Base-by-base conservation (phyloP, 2,113 vertebrate species). In the Caranx melampygus region DNA sequence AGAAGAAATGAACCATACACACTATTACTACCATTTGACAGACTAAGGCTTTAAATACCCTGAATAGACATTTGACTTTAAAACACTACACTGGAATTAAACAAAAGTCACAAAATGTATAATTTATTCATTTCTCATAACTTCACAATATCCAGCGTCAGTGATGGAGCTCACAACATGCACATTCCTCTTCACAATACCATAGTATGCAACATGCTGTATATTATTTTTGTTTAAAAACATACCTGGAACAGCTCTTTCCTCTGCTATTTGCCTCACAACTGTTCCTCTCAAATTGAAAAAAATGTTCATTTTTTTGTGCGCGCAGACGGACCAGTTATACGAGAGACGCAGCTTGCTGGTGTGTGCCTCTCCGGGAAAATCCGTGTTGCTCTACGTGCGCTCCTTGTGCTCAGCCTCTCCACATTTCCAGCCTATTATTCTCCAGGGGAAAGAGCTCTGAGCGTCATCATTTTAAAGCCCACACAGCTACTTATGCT, bases 221-320 rank as follows among this genome's bases (percentile, higher is more conserved):
- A 12, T 52, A 6, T n/a, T 55, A 26, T 16, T 12, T 14, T 13
- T 21, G n/a, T 26, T 12, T 42, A 34, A 14, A 78, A 68, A 88
- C 83, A 61, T 92, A 93, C 92, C 92, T 93, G 86, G 3, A 63
- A 78, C 69, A 58, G 80, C 45, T 91, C 85, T 91, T 33, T 93
- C 89, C 33, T 93, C 91, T 69, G 83, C 79, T 63, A 60, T 61
- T 37, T 89, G 86, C 58, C 89, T 90, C 69, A 75, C 77, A 74
- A 85, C 20, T 66, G 79, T 70, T 64, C 91, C 88, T 78, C 89
- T 92, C 70, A 85, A 37, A 71, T 81, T 92, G 81, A 93, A 92
- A 69, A 90, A 92, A 21, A 92, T 80, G 78, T 92, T 92, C 91
- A 93, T 92, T 84, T 72, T 89, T 83, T n/a, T n/a, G n/a, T 68